These are phyloP conservation scores for Pseudorectes ferrugineus DNA, from an alignment of 2,113 vertebrate genomes.

Conservation along the genomic window DNA sequence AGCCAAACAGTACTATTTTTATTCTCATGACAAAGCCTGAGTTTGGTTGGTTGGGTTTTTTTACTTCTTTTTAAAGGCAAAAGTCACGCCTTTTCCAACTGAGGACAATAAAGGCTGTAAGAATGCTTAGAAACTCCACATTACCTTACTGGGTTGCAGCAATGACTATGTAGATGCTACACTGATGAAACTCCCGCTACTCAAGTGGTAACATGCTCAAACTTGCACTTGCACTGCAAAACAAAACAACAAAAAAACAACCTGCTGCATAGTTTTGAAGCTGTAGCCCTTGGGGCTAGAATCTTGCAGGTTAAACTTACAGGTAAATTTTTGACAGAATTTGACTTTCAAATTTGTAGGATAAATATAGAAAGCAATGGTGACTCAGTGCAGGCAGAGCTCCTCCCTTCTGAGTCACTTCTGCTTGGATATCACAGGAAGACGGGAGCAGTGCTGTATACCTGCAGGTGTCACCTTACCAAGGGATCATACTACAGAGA, in stretches of 20 bases:
- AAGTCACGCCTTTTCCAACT: background rate
- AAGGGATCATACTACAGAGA: background rate
- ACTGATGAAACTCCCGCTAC: background rate
- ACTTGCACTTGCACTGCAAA: background rate
- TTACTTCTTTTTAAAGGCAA: constrained; percentile 23
- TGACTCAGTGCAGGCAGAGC: background rate
- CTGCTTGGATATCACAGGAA: background rate
- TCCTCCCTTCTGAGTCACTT: constrained; percentile 23
- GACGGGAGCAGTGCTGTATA: background rate
- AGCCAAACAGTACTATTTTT: constrained; percentile 37
- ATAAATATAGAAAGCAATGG: background rate
- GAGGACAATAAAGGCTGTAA: background rate
- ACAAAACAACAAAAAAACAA: background rate
- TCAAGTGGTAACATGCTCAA: background rate
- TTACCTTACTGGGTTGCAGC: background rate
- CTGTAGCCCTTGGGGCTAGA: background rate
- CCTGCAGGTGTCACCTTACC: background rate
- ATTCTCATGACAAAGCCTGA: background rate
- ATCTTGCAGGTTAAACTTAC: background rate
- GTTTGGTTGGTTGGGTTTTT: background rate
- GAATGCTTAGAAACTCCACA: background rate
- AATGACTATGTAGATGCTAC: background rate
- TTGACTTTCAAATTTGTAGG: background rate
- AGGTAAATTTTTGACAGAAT: constrained; percentile 1
- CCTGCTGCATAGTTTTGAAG: background rate